Conservation (phyloP, 2,888 invertebrate genomes). For the Phengaris alcon region DNA sequence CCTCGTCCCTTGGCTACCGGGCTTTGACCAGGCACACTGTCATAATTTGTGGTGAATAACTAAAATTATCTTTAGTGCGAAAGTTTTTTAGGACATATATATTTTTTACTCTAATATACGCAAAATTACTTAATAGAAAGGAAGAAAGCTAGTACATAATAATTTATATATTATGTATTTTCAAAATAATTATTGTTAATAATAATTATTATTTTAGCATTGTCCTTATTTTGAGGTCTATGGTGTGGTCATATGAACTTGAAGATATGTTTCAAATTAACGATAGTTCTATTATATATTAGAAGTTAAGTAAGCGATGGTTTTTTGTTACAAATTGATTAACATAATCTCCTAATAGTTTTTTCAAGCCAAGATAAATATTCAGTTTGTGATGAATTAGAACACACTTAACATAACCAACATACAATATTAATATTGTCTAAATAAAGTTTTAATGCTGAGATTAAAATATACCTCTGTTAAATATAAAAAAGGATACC, state of each 20-base stretch:
- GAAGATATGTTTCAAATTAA: neutral
- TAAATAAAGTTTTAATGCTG: neutral
- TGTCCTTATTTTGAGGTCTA: too few relatives aligned
- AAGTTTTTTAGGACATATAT: neutral
- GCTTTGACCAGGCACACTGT: conserved; percentile 64
- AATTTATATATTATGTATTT: too few relatives aligned
- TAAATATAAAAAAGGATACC: neutral
- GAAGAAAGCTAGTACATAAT: too few relatives aligned
- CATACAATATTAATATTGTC: conserved; percentile 3
- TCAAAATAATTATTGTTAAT: too few relatives aligned
- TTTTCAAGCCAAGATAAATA: neutral
- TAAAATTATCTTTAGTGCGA: neutral
- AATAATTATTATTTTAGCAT: too few relatives aligned
- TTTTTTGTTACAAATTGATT: conserved; percentile 10
- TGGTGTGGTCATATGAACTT: too few relatives aligned
- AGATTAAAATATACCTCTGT: neutral
- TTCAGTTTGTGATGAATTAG: neutral
- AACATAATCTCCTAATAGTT: neutral
- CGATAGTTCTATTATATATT: neutral
- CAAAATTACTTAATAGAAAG: too few relatives aligned
- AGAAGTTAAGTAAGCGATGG: neutral
- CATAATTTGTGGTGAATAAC: neutral
- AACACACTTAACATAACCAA: neutral
- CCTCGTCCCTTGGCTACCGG: conserved; percentile 51
- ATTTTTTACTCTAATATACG: neutral